Conservation (phyloP, 2,113 vertebrate genomes). For the Cyanoramphus novaezelandiae region DNA sequence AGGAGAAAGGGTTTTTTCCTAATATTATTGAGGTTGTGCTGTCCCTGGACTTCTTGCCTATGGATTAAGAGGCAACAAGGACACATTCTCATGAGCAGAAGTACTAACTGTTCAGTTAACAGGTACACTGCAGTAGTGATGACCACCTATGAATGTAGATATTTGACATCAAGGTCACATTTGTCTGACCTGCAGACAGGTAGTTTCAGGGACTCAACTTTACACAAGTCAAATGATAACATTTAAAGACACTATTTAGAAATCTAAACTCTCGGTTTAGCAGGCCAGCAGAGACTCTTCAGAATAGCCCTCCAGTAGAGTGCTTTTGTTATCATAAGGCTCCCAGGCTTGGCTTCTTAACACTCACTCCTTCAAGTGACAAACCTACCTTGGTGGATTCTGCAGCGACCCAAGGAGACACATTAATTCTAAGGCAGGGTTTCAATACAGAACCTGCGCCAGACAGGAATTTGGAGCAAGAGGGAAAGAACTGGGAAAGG, state of each 20-base stretch:
- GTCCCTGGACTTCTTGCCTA: neutral
- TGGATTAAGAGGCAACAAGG: neutral
- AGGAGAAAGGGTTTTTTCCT: neutral
- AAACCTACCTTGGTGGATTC: neutral
- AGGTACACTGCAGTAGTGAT: neutral
- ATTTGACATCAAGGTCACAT: neutral
- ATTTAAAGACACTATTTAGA: neutral
- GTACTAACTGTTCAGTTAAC: neutral
- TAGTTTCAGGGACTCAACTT: neutral
- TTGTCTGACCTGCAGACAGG: neutral
- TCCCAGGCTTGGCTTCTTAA: neutral
- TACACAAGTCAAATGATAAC: neutral
- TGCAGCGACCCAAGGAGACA: neutral
- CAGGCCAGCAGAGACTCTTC: neutral
- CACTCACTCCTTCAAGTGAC: neutral
- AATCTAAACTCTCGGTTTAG: neutral
- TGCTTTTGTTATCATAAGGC: neutral
- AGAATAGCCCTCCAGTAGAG: neutral
- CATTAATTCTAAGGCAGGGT: neutral
- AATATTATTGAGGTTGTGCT: neutral
- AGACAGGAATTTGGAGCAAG: neutral
- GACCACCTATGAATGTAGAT: neutral
- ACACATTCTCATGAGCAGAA: neutral
- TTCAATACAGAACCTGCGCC: neutral
- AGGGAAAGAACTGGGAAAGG: neutral